A percentile compares a stretch with the other conserved stretches of the same genome.
Conservation (phyloP, 2,888 invertebrate species). For the Watsonalla cultraria region DNA sequence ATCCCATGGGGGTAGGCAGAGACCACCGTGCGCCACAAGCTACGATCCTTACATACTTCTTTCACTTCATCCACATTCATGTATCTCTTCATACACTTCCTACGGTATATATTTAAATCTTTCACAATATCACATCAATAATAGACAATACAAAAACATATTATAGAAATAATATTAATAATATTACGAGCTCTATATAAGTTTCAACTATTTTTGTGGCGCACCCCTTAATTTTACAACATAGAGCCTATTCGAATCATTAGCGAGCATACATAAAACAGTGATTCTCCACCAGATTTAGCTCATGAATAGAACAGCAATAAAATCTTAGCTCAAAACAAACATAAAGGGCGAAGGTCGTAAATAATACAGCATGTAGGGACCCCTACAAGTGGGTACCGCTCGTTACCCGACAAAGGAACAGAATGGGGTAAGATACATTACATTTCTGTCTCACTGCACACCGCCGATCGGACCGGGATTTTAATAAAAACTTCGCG, state of each 20-base stretch:
- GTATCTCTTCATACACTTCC: no score
- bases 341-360: constrained; percentile 69
- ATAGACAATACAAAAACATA: no score
- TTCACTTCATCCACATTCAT: no score
- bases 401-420: constrained; percentile 72
- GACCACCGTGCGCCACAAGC: no score
- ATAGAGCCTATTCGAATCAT: constrained; percentile 1
- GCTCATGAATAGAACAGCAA: constrained; percentile 70
- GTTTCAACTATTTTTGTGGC: no score
- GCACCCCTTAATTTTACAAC: not conserved
- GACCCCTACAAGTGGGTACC: constrained; percentile 62
- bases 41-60: no score
- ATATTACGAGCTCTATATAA: no score
- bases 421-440: constrained; percentile 66
- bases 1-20: no score
- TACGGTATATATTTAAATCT: no score
- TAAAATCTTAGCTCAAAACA: constrained; percentile 76
- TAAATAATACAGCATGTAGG: constrained; percentile 76
- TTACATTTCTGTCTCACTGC: constrained; percentile 65
- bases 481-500: constrained; percentile 52
- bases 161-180: no score
- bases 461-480: constrained; percentile 40
- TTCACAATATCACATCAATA: no score
- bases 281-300: constrained; percentile 54
- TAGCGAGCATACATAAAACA: constrained; percentile 20